Evolutionary conservation across 2,797 vertebrate species (phyloP).

Genomic region (Megalops cyprinoides): DNA sequence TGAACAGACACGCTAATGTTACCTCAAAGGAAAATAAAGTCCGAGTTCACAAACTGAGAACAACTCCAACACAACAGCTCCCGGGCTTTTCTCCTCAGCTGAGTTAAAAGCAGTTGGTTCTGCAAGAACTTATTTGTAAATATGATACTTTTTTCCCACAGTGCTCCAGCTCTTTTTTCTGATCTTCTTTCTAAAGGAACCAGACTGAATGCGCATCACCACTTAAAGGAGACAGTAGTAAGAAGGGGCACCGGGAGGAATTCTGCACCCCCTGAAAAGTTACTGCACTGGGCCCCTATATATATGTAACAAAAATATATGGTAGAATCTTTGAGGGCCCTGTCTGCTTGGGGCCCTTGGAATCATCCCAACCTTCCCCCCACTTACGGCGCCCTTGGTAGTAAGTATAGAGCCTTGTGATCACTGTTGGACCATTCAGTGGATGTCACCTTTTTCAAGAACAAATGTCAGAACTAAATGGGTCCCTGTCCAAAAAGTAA

Average conservation of each 20-base stretch:
- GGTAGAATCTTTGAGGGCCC: too few relatives aligned
- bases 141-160: background rate
- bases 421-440: too few relatives aligned
- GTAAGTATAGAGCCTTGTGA: background rate
- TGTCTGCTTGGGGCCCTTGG: too few relatives aligned
- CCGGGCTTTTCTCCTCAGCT: background rate
- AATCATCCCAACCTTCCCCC: too few relatives aligned
- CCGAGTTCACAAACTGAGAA: background rate
- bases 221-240: background rate
- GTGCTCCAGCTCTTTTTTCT: too few relatives aligned
- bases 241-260: too few relatives aligned
- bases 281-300: too few relatives aligned
- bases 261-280: too few relatives aligned
- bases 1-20: background rate
- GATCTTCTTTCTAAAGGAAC: too few relatives aligned
- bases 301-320: too few relatives aligned
- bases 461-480: background rate
- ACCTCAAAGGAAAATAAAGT: background rate
- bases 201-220: background rate
- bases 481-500: background rate
- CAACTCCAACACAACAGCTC: conserved; percentile 17
- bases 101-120: background rate
- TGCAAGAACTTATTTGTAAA: background rate
- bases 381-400: too few relatives aligned
- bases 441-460: background rate